Evolutionary conservation across 2,797 vertebrate genomes (phyloP).

Genomic region (Pipistrellus kuhlii): DNA sequence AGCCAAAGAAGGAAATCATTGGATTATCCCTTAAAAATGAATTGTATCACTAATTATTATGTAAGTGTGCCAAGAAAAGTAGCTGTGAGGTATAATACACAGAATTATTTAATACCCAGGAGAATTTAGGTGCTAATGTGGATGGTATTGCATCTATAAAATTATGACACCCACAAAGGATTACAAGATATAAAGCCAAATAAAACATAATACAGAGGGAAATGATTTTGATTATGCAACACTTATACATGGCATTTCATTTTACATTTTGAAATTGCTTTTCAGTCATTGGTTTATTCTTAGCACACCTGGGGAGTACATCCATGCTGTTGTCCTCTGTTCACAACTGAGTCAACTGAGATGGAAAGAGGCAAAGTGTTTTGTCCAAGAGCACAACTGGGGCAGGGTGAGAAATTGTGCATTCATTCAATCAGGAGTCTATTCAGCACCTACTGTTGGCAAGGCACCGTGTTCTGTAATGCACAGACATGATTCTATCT

Average conservation of each 20-base stretch:
- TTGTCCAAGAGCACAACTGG: conserved; percentile 70
- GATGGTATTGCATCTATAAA: conserved; percentile 77
- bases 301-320: conserved; percentile 75
- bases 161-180: conserved; percentile 78
- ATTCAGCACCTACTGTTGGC: conserved; percentile 68
- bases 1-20: conserved; percentile 52
- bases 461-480: neutral
- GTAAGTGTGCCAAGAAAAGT: conserved; percentile 74
- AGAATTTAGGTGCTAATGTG: conserved; percentile 79
- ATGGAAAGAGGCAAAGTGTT: conserved; percentile 69
- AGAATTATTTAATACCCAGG: conserved; percentile 77
- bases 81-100: conserved; percentile 69
- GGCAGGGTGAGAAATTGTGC: conserved; percentile 52
- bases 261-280: conserved; percentile 82
- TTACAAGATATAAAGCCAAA: conserved; percentile 80
- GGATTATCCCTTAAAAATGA: conserved; percentile 74
- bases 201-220: conserved; percentile 79
- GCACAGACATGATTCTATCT: neutral
- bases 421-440: conserved; percentile 67
- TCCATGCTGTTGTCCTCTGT: conserved; percentile 67
- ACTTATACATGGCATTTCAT: conserved; percentile 80
- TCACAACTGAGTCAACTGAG: conserved; percentile 68
- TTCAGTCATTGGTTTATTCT: conserved; percentile 76
- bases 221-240: conserved; percentile 81
- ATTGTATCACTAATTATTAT: conserved; percentile 76